Base-by-base conservation (phyloP, 2,113 vertebrate genomes). In the Clarias macrocephalus region DNA sequence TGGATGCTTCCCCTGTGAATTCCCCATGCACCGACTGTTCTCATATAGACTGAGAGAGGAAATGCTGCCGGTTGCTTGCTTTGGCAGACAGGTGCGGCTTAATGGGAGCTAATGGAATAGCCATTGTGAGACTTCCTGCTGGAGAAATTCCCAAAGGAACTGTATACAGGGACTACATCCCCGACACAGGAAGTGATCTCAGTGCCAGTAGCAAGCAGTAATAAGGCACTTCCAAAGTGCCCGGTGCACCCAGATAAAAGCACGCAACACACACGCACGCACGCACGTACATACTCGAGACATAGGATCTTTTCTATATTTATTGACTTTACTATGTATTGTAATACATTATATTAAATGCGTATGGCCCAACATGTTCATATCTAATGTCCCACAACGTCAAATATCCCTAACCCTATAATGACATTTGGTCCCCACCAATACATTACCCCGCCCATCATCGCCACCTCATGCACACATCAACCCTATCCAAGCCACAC, bases 111-210 rank as follows among this genome's bases (percentile, higher is more conserved):
- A 90, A 93, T 93, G 93, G 89, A 87, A 88, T 76, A 72, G 83
- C 91, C 92, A 93, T 93, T 94, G 91, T 93, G 90, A 89, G 88
- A 90, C 93, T 95, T 95, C 94, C 95, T 94, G 92, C 10, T 70
- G 72, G 80, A 83, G 68, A 86, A 91, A 91, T 89, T 84, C 91
- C 93, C 91, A 87, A 81, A 48, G 87, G 87, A 86, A 90, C 94
- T 94, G 93, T 94, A 91, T 91, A 87, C 76, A 80, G 72, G 82
- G 89, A 86, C 79, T 88, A 87, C 83, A 80, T 91, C 90, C 90
- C 87, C 83, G 85, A 30, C 91, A 93, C 37, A 90, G 94, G 95
- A 95, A 94, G 92, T 95, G 94, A 95, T 89, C 88, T 95, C 93
- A 94, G 54, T 87, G 89, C 54, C 62, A 76, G 83, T 56, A 88